Evolutionary conservation across 2,797 vertebrate species (phyloP), one percentile per base, ranked within the genome.

Genomic region (Acanthurus leucopareius): DNA sequence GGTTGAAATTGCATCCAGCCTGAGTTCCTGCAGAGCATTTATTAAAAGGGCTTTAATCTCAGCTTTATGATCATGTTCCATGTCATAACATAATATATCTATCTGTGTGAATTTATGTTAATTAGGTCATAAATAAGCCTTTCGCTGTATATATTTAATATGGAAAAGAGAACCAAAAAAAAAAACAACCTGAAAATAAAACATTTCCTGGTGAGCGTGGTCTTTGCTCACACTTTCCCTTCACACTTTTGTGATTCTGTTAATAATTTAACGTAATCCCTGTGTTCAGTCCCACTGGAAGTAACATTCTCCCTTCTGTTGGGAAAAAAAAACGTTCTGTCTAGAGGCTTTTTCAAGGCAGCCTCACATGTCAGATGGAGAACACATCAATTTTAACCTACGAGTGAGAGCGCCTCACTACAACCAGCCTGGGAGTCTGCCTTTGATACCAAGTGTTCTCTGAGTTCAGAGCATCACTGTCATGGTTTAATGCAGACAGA

Each of bases 251-350:
- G 40, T 40, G 14, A 60, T 69, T 57, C 60, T 66, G 32, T 84
- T 60, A 80, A 85, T 79, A 79, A 79, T 85, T 86, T 54, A 86
- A 66, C 1, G 2, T 56, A 68, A 85, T 75, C 42, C 42, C 44
- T 2, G 42, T 58, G 58, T 65, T 70, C 47, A 22, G 51, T 74
- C 70, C 75, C 65, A 74, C 28, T 48, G 54, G 73, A 75, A 80
- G 59, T 51, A 76, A 77, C 60, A 28, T 54, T 65, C 76, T 47
- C 38, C 17, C 54, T n/a, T 60, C 35, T 68, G 16, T 73, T 16
- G 32, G 44, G 60, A n/a, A 62, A 20, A 35, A 71, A 63, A 72
- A 40, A 17, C 2, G 0, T 19, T 81, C 54, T 83, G 56, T 83
- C 80, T 73, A 19, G 22, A 8, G 48, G 48, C 28, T 60, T 74